Evolutionary conservation across 2,888 invertebrate genomes (phyloP).

Genomic region (Leucophora obtusa): DNA sequence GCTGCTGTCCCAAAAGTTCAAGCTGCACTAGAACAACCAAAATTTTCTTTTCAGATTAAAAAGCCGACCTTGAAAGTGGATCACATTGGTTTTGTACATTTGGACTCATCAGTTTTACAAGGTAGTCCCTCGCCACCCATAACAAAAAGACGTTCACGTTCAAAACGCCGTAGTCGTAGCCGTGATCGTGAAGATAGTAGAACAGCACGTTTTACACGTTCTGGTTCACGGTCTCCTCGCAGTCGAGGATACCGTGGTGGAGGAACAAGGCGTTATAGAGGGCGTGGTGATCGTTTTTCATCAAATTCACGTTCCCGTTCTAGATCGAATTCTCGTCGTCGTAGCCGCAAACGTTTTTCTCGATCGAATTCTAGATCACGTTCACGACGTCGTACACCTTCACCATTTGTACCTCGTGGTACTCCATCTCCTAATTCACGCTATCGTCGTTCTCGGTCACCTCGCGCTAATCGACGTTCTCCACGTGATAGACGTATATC

Average conservation of each 20-base stretch:
- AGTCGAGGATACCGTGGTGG: slow-evolving; percentile 20
- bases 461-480: slow-evolving; percentile 28
- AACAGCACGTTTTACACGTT: slow-evolving; percentile 12
- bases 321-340: slow-evolving; percentile 58
- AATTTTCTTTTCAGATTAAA: slow-evolving; percentile 75
- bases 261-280: slow-evolving; percentile 68
- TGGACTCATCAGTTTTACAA: slow-evolving; percentile 81
- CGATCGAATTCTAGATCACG: slow-evolving; percentile 70
- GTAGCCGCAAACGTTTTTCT: slow-evolving; percentile 70
- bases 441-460: slow-evolving; percentile 77
- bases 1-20: slow-evolving; percentile 38
- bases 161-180: slow-evolving; percentile 50
- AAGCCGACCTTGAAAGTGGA: slow-evolving; percentile 84
- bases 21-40: slow-evolving; percentile 60
- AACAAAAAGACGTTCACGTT: slow-evolving; percentile 64
- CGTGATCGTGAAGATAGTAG: slow-evolving; percentile 33
- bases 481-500: slow-evolving; percentile 20
- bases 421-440: slow-evolving; percentile 80
- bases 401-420: slow-evolving; percentile 81
- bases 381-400: slow-evolving; percentile 71
- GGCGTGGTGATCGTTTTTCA: slow-evolving; percentile 69
- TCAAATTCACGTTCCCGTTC: slow-evolving; percentile 69
- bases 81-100: slow-evolving; percentile 86
- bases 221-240: slow-evolving; percentile 67
- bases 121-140: slow-evolving; percentile 55